Evolutionary conservation across 23 tunicate genomes (phyloP).

Genomic region (Aplidium turbinatum): DNA sequence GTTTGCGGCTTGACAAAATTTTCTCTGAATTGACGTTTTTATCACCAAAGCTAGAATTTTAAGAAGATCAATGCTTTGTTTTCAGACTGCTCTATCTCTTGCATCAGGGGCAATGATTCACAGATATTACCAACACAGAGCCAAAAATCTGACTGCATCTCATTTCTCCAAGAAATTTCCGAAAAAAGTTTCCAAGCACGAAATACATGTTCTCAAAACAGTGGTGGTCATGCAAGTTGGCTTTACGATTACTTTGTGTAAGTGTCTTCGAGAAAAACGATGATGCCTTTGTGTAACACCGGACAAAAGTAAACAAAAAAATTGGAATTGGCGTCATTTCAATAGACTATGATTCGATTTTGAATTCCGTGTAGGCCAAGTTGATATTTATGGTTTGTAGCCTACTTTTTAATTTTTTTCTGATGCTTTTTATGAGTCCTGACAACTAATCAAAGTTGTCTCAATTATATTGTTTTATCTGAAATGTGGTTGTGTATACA

Average conservation of each 20-base stretch:
- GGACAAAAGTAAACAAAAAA: no score
- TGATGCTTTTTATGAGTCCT: no score
- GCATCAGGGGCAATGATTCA: neutral
- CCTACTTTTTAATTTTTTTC: no score
- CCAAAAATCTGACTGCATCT: no score
- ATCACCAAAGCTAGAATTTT: neutral
- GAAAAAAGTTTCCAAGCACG: constrained; percentile 1
- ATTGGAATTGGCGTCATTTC: no score
- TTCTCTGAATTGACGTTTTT: neutral
- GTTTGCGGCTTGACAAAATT: no score
- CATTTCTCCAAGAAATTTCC: neutral
- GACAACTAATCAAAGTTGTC: no score
- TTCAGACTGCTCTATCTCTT: constrained; percentile 5
- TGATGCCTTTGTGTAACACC: no score
- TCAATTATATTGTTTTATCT: no score
- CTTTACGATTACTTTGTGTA: constrained; percentile 18
- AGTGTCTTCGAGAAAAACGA: neutral
- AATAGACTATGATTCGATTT: no score
- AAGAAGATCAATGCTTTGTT: neutral
- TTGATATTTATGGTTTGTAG: neutral
- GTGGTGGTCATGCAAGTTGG: constrained; percentile 23
- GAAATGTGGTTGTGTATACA: no score
- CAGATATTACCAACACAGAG: neutral
- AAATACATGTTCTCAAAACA: neutral
- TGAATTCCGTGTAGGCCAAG: no score